Percentiles rank a stretch among this genome's conserved stretches.
Evolutionary conservation across 2,113 vertebrate species (phyloP).

Genomic region (Spea multiplicata): DNA sequence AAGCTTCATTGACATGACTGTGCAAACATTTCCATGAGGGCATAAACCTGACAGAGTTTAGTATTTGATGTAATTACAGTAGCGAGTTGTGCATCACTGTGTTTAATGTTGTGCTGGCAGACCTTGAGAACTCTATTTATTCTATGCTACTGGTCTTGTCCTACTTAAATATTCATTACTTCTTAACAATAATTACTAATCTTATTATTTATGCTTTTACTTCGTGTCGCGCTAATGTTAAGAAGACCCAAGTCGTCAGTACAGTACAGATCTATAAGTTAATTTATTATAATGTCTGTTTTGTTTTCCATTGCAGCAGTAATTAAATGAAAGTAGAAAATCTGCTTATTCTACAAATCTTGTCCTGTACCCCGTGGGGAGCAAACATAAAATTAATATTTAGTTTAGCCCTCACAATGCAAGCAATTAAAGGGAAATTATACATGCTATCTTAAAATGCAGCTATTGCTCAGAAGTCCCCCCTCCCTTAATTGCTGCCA

Average conservation of each 20-base stretch:
- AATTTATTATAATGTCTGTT: neutral
- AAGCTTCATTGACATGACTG: too few species aligned
- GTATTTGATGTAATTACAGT: too few species aligned
- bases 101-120: too few species aligned
- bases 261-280: neutral
- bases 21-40: too few species aligned
- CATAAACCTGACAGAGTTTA: too few species aligned
- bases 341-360: constrained; percentile 14
- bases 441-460: constrained; percentile 30
- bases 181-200: too few species aligned
- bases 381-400: constrained; percentile 31
- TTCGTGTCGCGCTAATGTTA: too few species aligned
- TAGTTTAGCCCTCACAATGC: constrained; percentile 29
- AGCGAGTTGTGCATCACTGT: too few species aligned
- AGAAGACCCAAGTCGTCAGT: neutral
- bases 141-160: too few species aligned
- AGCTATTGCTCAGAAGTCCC: constrained; percentile 15
- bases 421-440: constrained; percentile 39
- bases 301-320: neutral
- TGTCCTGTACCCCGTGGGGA: constrained; percentile 22
- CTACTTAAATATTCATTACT: too few species aligned
- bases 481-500: constrained; percentile 23
- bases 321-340: neutral
- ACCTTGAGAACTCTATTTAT: too few species aligned
- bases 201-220: too few species aligned